Conservation (phyloP, 2,113 vertebrate genomes). For the Coreoperca whiteheadi region DNA sequence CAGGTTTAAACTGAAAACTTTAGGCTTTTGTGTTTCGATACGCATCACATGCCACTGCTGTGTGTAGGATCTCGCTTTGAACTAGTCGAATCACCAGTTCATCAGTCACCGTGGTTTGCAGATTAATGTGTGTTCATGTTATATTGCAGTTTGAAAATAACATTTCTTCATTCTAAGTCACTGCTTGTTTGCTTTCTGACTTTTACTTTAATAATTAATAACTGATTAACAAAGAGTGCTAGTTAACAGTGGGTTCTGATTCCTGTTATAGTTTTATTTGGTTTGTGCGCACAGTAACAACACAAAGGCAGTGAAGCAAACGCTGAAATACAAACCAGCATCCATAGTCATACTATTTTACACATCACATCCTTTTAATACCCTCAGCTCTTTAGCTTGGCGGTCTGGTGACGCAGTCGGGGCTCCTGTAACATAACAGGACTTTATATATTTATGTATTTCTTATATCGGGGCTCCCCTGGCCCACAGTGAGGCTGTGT, state of each 20-base stretch:
- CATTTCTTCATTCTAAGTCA: not conserved
- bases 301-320: not conserved
- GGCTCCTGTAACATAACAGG: not conserved
- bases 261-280: not conserved
- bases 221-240: not conserved
- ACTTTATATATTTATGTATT: not conserved
- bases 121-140: not conserved
- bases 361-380: not conserved
- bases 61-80: not conserved
- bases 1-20: not conserved
- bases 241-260: not conserved
- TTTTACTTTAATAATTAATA: not conserved
- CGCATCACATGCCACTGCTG: not conserved
- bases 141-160: not conserved
- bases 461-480: not conserved
- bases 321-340: not conserved
- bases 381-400: not conserved
- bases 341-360: not conserved
- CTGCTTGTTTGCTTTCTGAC: not conserved
- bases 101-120: too few species aligned
- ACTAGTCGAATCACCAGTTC: too few species aligned
- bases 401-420: constrained; percentile 13
- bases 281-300: constrained; percentile 13
- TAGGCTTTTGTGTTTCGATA: too few species aligned
- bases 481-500: constrained; percentile 6